Conservation (phyloP, 2,113 vertebrate species). For the Zosterops japonicus region DNA sequence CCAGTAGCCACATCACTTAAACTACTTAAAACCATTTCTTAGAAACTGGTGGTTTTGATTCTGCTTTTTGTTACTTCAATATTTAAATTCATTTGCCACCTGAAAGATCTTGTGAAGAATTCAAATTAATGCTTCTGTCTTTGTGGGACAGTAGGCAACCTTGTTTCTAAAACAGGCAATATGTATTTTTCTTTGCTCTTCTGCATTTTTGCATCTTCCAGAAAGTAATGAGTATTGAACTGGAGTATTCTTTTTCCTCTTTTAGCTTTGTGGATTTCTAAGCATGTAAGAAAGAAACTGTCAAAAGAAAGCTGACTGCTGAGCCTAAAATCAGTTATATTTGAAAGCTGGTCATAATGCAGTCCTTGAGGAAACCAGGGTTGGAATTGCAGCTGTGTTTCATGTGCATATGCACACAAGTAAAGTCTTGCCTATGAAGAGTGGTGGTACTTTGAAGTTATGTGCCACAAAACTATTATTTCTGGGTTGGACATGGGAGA, state of each 20-base stretch:
- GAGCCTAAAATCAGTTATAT: neutral
- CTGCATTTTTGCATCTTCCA: neutral
- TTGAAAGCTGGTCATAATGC: neutral
- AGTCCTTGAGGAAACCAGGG: neutral
- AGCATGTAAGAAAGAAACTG: neutral
- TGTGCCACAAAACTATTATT: neutral
- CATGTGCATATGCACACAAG: accelerated
- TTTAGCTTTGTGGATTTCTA: neutral
- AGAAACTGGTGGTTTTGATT: neutral
- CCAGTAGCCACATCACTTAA: neutral
- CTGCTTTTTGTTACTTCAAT: neutral
- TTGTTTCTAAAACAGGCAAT: neutral
- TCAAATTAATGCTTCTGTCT: neutral
- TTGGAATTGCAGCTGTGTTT: neutral
- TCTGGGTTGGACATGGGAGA: neutral
- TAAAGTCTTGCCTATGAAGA: neutral
- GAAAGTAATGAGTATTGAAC: neutral
- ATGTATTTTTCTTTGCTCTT: neutral
- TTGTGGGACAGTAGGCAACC: neutral
- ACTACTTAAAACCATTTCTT: neutral
- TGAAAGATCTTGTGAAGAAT: neutral
- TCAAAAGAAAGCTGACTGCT: neutral
- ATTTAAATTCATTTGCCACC: neutral
- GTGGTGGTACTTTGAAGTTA: neutral
- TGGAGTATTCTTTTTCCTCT: neutral